phyloP scores from a whole-genome alignment of 2,113 vertebrate species.

The Engystomops pustulosus region DNA sequence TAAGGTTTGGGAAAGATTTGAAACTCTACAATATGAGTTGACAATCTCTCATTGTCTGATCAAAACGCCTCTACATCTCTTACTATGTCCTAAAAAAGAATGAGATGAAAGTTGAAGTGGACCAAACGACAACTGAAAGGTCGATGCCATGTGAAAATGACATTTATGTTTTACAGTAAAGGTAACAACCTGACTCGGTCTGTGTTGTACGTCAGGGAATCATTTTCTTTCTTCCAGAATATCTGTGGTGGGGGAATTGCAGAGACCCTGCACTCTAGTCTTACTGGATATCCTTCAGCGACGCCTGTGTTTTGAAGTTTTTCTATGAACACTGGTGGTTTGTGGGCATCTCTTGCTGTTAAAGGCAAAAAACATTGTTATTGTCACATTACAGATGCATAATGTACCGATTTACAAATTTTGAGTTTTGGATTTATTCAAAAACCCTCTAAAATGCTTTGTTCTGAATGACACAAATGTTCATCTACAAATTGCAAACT shows the following conservation, averaged over 20 bases:
- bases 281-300: slow-evolving; percentile 91
- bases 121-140: not conserved
- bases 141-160: not conserved
- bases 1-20: no score
- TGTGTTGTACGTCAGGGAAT: slow-evolving; percentile 96
- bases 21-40: no score
- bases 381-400: not conserved
- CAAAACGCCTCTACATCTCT: no score
- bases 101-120: not conserved
- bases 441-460: no score
- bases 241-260: slow-evolving; percentile 91
- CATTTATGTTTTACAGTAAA: not conserved
- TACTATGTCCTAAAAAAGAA: no score
- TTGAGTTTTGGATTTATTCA: no score
- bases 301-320: slow-evolving; percentile 97
- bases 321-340: slow-evolving; percentile 88
- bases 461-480: no score
- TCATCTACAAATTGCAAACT: no score
- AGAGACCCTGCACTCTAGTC: slow-evolving; percentile 89
- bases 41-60: no score
- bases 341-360: slow-evolving; percentile 95
- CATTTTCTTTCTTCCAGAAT: slow-evolving; percentile 98
- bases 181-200: slow-evolving; percentile 88
- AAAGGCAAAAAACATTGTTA: not conserved
- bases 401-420: no score